A percentile compares a stretch with the other conserved stretches of the same genome.
Evolutionary conservation across 2,113 vertebrate species (phyloP).

Genomic region (Piliocolobus tephrosceles): DNA sequence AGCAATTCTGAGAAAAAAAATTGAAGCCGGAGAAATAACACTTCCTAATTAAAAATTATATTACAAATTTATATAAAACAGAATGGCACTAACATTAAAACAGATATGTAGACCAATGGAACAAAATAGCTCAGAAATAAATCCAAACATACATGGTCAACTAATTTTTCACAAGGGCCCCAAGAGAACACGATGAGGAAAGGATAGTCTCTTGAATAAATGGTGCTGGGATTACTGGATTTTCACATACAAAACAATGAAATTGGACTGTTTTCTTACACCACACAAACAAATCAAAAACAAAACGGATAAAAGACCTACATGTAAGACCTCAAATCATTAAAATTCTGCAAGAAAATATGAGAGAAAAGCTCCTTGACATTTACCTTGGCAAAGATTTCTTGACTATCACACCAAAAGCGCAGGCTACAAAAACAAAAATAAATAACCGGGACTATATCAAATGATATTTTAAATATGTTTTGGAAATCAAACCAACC

Average conservation of each 20-base stretch:
- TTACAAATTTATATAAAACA: neutral
- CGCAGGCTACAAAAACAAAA: neutral
- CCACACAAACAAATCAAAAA: neutral
- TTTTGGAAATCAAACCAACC: neutral
- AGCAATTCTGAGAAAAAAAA: neutral
- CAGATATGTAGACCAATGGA: neutral
- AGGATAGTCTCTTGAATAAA: neutral
- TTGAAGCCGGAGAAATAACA: neutral
- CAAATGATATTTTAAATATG: neutral
- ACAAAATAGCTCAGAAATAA: neutral
- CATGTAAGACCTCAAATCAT: neutral
- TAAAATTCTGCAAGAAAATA: neutral
- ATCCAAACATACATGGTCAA: neutral
- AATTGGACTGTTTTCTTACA: neutral
- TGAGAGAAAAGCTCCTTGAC: neutral
- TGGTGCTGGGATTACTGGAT: neutral
- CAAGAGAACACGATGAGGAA: neutral
- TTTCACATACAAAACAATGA: neutral
- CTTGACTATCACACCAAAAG: neutral
- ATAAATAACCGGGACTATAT: neutral
- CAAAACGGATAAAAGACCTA: neutral
- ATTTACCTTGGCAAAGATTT: neutral
- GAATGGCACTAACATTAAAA: neutral
- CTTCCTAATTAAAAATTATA: neutral
- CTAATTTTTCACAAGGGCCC: neutral